Percentiles rank a stretch among this genome's conserved stretches.
Evolutionary conservation across 2,888 invertebrate species (phyloP).

Genomic region (Coelopa pilipes): DNA sequence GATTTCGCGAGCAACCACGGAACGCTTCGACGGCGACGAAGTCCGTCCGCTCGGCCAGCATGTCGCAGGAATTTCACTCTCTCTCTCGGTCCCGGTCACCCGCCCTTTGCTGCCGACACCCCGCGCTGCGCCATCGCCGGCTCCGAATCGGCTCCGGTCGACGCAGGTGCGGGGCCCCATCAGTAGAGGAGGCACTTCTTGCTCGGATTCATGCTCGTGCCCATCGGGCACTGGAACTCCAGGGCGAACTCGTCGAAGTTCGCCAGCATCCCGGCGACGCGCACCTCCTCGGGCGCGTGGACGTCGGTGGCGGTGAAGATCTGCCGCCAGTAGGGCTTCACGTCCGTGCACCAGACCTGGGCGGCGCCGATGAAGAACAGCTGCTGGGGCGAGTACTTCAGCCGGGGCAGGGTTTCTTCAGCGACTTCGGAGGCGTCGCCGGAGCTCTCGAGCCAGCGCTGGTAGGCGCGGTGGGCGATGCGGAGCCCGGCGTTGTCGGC

Average conservation of each 20-base stretch:
- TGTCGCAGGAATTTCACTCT: no score
- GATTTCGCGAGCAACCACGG: no score
- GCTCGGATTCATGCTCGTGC: slow-evolving; percentile 57
- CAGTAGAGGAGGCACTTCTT: slow-evolving; percentile 57
- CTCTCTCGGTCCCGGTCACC: no score
- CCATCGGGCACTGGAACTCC: slow-evolving; percentile 52
- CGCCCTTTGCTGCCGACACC: no score
- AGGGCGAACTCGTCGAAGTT: slow-evolving; percentile 55
- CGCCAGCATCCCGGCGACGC: slow-evolving; percentile 55
- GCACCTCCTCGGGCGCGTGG: slow-evolving; percentile 54
- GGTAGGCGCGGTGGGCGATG: slow-evolving; percentile 57
- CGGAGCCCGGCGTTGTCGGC: slow-evolving; percentile 63
- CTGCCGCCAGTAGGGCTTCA: slow-evolving; percentile 41
- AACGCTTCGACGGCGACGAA: no score
- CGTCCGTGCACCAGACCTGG: slow-evolving; percentile 51
- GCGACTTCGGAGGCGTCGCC: slow-evolving; percentile 32
- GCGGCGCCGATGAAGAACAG: slow-evolving; percentile 60
- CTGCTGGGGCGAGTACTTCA: slow-evolving; percentile 54
- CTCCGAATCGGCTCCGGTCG: no score
- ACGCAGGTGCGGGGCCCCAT: no score
- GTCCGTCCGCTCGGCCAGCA: no score
- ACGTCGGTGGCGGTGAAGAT: slow-evolving; percentile 42
- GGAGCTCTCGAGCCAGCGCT: slow-evolving; percentile 51
- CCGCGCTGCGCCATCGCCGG: no score
- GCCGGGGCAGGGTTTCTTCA: slow-evolving; percentile 52